A percentile compares a stretch with the other conserved stretches of the same genome.
These are phyloP conservation scores for Myripristis murdjan DNA, from an alignment of 2,797 vertebrate genomes.

Conservation along the genomic window DNA sequence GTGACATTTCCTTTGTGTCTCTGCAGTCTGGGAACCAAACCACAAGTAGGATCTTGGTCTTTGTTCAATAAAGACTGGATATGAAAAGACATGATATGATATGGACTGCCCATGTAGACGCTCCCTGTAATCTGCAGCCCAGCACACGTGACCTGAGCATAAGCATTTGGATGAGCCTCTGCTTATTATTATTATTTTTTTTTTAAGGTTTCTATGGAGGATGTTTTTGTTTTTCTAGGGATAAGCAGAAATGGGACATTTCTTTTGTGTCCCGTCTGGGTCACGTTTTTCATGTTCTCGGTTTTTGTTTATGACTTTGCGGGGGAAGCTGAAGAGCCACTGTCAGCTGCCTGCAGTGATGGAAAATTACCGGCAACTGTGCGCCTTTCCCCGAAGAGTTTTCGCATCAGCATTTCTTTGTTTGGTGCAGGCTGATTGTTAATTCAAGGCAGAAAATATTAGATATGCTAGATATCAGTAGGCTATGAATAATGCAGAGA, in stretches of 20 bases:
- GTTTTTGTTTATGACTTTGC: slow-evolving; percentile 15
- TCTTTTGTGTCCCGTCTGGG: background rate
- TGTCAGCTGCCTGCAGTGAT: slow-evolving; percentile 7
- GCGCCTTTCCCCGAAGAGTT: background rate
- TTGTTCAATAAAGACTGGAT: slow-evolving; percentile 28
- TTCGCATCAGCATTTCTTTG: background rate
- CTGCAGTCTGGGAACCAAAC: slow-evolving; percentile 27
- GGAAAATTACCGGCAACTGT: background rate
- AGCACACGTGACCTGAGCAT: background rate
- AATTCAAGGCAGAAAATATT: background rate
- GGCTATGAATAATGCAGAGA: no score
- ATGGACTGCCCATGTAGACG: background rate
- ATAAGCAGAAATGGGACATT: background rate
- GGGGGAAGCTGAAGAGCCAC: slow-evolving; percentile 1
- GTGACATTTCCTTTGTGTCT: slow-evolving; percentile 42
- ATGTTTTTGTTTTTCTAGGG: slow-evolving; percentile 36
- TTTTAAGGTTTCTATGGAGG: background rate
- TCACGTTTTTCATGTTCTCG: slow-evolving; percentile 7
- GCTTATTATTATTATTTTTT: slow-evolving; percentile 4
- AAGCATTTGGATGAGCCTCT: background rate
- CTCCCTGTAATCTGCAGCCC: background rate
- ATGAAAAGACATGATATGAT: no score
- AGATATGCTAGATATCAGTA: no score
- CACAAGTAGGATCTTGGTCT: slow-evolving; percentile 16
- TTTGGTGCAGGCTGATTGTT: background rate